Base-by-base conservation (phyloP, 2,113 vertebrate species). In the Arothron firmamentum region DNA sequence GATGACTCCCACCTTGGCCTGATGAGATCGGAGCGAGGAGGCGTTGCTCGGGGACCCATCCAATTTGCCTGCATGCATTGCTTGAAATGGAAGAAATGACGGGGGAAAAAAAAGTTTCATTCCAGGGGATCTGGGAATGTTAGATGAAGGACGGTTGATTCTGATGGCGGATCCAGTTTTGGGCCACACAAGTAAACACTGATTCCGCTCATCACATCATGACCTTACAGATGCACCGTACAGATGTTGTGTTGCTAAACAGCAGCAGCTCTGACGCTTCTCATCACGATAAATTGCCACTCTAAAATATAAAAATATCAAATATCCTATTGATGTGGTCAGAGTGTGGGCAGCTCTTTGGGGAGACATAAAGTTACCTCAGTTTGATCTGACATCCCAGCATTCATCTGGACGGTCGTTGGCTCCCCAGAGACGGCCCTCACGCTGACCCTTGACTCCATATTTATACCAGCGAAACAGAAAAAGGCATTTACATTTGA, bases 351-450 rank as follows among this genome's bases (percentile, higher is more conserved):
- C 74, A 79, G 75, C 85, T 84, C 79, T 85, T 78, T 79, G 77
- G 67, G 68, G 74, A 86, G 84, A 89, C 81, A 83, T 85, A 86
- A 74, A 72, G 72, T 90, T 88, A 91, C 88, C 90, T 92, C 84
- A 88, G 89, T 90, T 91, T 85, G 89, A 75, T 85, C 79, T 86
- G 87, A 88, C 84, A 74, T 85, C 70, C 81, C 78, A 77, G 78
- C 85, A 31, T 31, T 31, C 3, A 31, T 89, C 90, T 92, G 84
- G 88, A 92, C 91, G 82, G 50, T n/a, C 19, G 20, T 45, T 17
- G 9, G 12, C 43, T 45, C 43, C 13, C 65, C 41, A 68, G 85
- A 85, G 85, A 85, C 56, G 60, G 79, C 71, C 21, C 56, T 72
- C 78, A 56, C 19, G 59, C 80, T 78, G 12, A 75, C 77, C 42